Base-by-base conservation (phyloP, 2,888 invertebrate species). In the Xanthorhoe designata region DNA sequence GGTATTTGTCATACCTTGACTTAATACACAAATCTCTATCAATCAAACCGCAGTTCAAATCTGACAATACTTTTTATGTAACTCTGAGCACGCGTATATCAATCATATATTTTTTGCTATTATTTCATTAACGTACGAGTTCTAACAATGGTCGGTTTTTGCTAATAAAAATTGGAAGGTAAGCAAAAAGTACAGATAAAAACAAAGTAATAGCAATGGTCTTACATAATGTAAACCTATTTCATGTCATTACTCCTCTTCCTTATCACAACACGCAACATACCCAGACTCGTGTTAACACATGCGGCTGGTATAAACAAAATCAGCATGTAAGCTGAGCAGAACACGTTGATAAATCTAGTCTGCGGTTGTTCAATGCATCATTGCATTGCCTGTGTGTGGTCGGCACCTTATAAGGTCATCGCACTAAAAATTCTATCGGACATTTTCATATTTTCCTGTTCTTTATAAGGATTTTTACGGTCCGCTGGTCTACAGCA, bases 261-360 rank as follows among this genome's bases (percentile, higher is more conserved):
- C 62, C 64, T 67, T 64, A 67, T 69, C 63, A 64, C 24, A 38
- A 58, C 61, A 64, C 51, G 61, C 62, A 57, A 68, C 64, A 69
- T 55, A 64, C 60, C 50, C 45, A 15, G 52, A 57, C n/a, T 50
- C 67, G 29, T 69, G 63, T 68, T 64, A 64, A 63, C 60, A 64
- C 61, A 68, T 52, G 60, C 63, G 19, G 56, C 78, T 78, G 72
- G 80, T 80, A 86, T 86, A 87, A 85, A 86, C 84, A 85, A 87
- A 85, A 84, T 83, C 77, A 79, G 74, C 82, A 74, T 76, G 79
- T 84, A 78, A 77, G 78, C 74, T 81, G 69, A 77, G 74, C 77
- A 68, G 75, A 82, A 86, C 85, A 85, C 72, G 64, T 71, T 73
- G 76, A 87, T 89, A 87, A 88, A 88, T 90, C 85, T 83, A 71